These are phyloP conservation scores for Varanus komodoensis DNA, from an alignment of 2,113 vertebrate species.

Conservation along the genomic window DNA sequence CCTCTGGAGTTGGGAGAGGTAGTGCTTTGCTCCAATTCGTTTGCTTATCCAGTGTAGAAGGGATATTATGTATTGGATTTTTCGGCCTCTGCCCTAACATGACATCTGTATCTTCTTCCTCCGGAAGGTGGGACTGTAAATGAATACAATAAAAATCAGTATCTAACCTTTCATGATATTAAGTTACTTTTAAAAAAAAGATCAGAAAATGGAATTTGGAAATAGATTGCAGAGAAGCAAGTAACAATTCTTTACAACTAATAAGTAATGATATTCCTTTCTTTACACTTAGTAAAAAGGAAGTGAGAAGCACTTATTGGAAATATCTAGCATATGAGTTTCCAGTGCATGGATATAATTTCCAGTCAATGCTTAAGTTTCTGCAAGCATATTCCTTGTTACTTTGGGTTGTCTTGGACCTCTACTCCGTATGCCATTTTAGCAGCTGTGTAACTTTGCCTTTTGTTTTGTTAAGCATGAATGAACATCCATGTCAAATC, in stretches of 20 bases:
- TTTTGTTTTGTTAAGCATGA: background rate
- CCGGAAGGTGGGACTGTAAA: constrained; percentile 88
- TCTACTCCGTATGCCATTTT: constrained; percentile 15
- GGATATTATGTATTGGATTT: constrained; percentile 93
- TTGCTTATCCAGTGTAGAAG: constrained; percentile 98
- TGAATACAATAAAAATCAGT: constrained; percentile 75
- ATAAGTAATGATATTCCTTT: constrained; percentile 44
- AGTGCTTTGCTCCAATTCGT: constrained; percentile 97
- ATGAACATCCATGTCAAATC: background rate
- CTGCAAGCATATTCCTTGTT: background rate
- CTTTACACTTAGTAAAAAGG: constrained; percentile 12
- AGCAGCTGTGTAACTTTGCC: background rate
- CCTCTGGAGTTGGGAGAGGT: constrained; percentile 96
- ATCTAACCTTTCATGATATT: constrained; percentile 50
- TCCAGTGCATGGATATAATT: background rate
- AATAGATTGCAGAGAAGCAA: constrained; percentile 54
- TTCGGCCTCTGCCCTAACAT: constrained; percentile 93
- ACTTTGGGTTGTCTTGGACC: background rate
- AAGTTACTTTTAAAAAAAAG: constrained; percentile 62
- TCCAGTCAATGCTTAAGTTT: rapidly evolving
- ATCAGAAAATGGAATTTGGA: constrained; percentile 56
- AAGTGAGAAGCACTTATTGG: constrained; percentile 15
- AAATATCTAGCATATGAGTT: constrained; percentile 14
- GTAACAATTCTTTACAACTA: constrained; percentile 43
- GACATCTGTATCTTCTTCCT: constrained; percentile 90